Base-by-base conservation (phyloP, 64 coral and sea anemone genomes). In the Montipora sp. region DNA sequence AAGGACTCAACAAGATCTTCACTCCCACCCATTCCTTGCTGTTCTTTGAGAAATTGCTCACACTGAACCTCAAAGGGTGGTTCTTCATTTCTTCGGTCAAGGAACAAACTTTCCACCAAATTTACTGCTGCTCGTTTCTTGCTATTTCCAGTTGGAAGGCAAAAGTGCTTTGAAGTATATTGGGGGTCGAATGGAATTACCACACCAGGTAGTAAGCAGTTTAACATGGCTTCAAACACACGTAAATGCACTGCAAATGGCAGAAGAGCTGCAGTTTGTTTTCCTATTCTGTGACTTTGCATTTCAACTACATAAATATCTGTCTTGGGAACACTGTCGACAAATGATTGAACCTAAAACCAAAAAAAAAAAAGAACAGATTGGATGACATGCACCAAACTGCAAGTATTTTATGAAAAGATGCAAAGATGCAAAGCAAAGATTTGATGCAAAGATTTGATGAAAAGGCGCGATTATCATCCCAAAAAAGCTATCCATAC, bases 231-330 rank as follows among this genome's bases (percentile, higher is more conserved):
- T 83, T 99, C 97, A 44, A 99, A 80, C 2, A 99, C 93, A 3
- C 97, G 94, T 18, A 99, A 84, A 57, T 99, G 97, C 77, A 99
- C 57, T 3, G 96, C 97, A 89, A 99, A 99, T 57, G 97, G 97
- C 15, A 99, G 92, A 8, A 99, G 83, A 23, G 91, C 83, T 19
- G 89, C 65, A 20, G 95, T 92, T 21, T 96, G 84, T 85, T 90
- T 96, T n/a, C 94, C 95, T 70, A 95, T 93, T 50, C 97, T 63
- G 66, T 99, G 97, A 80, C 97, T 99, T 92, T 99, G 97, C 81
- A 99, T 95, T 79, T 99, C 97, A 58, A 99, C 50, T 6, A 99
- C 84, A 46, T 92, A 96, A 20, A 95, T 44, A 63, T 99, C 94
- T 9, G 97, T 87, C 27, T 88, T 78, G 14, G 97, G 97, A 47